Percentiles rank a stretch among this genome's conserved stretches.
Evolutionary conservation across 2,113 vertebrate species (phyloP).

Genomic region (Toxotes jaculatrix): DNA sequence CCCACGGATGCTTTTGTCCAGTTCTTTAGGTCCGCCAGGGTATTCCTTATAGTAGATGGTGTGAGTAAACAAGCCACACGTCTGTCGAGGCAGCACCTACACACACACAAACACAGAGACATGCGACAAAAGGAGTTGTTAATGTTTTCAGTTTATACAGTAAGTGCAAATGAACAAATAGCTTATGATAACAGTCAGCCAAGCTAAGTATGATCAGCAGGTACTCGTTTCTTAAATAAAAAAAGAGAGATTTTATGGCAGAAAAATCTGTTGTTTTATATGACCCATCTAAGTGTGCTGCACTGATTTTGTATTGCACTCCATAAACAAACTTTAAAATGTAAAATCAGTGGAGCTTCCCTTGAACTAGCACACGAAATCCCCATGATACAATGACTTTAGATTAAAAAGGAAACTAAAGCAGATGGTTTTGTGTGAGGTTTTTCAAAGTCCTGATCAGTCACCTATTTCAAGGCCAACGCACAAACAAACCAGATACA

Average conservation of each 20-base stretch:
- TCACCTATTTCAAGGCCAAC: slow-evolving; percentile 1
- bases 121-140: slow-evolving; percentile 2
- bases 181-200: not conserved
- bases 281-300: not conserved
- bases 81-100: slow-evolving; percentile 97
- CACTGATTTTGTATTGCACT: not conserved
- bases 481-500: slow-evolving; percentile 14
- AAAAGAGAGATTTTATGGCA: not conserved
- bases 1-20: slow-evolving; percentile 96
- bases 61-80: slow-evolving; percentile 97
- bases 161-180: slow-evolving; percentile 5
- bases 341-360: not conserved
- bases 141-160: not conserved
- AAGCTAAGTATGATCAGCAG: not conserved
- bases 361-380: slow-evolving; percentile 21
- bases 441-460: slow-evolving; percentile 10
- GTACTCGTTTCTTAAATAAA: not conserved
- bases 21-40: slow-evolving; percentile 94
- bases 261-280: not conserved
- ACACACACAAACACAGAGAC: slow-evolving; percentile 54
- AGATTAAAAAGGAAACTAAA: slow-evolving; percentile 22
- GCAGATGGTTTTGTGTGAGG: not conserved
- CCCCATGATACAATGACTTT: slow-evolving; percentile 12
- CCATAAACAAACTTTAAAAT: slow-evolving; percentile 22
- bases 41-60: slow-evolving; percentile 99